Evolutionary conservation across 2,797 vertebrate species (phyloP), one percentile per base, ranked within the genome.

Genomic region (Bucorvus abyssinicus): DNA sequence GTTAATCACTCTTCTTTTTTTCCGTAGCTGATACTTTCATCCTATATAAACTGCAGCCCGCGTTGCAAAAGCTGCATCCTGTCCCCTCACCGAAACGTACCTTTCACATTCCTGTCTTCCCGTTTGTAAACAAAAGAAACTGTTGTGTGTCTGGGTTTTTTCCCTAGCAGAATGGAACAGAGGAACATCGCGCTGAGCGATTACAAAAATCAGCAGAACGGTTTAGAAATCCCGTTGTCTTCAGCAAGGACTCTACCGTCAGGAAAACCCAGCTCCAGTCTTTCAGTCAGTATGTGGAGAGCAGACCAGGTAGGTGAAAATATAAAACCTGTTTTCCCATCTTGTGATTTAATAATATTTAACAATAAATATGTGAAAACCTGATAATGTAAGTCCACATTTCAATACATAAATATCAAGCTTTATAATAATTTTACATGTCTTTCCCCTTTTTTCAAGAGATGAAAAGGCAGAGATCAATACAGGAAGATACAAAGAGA

Each of bases 201-300:
- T 98, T 98, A 94, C 98, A 98, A 95, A 98, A 98, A 97, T 98
- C 98, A 26, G 98, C 98, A 13, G 99, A 99, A 96, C 98, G 98
- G 95, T 98, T 99, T 97, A 98, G 98, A 86, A 99, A 98, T 97
- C 99, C 99, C 1, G 99, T 99, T 40, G 98, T 99, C 91, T 99
- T 99, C 98, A 98, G 98, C 98, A 99, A 99, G 97, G 99, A 99
- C 94, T 98, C 99, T 22, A 95, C 99, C 10, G 98, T 99, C 97
- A 99, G 99, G 95, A 99, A 99, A 98, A 99, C 99, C 29, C 99
- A 99, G 97, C 99, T 99, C 67, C 99, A 99, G 98, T 99, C 99
- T 89, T 99, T 99, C 98, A 99, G 99, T 98, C 99, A 99, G 95
- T 99, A 99, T 64, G 98, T 99, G 97, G 99, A 99, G 97, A 99